phyloP scores from a whole-genome alignment of 2,797 vertebrate genomes.

The Amphiprion clarkii region DNA sequence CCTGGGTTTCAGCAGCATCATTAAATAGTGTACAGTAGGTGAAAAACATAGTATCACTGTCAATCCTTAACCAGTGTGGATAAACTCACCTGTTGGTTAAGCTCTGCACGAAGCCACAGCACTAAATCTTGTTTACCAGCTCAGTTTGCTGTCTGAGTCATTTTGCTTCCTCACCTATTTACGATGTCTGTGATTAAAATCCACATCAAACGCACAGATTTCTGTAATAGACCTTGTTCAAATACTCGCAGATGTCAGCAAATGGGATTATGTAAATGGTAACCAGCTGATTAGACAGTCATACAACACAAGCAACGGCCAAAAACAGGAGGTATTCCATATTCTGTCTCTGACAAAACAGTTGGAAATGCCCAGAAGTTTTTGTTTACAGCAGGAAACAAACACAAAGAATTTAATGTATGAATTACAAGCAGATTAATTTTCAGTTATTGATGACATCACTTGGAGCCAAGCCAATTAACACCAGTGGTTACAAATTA shows the following conservation, averaged over 20 bases:
- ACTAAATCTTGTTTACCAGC: constrained; percentile 9
- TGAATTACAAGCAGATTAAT: constrained; percentile 36
- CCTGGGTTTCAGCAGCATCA: too few relatives aligned
- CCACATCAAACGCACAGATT: neutral
- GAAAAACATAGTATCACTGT: neutral
- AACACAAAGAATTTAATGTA: constrained; percentile 4
- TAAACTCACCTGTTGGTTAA: constrained; percentile 25
- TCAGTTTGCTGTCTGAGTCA: constrained; percentile 5
- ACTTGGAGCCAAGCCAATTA: constrained; percentile 31
- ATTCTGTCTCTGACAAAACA: constrained; percentile 5
- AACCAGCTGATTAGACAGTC: constrained; percentile 22
- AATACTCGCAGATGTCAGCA: neutral
- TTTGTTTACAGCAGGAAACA: constrained; percentile 26
- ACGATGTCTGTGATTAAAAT: neutral
- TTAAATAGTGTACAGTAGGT: neutral
- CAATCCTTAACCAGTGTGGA: neutral
- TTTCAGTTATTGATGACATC: constrained; percentile 33
- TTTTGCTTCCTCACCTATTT: constrained; percentile 15
- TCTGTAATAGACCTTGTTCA: neutral
- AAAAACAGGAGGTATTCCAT: neutral
- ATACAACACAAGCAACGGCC: neutral
- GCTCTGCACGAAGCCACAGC: neutral
- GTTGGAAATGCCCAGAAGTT: constrained; percentile 2
- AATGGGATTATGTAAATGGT: constrained; percentile 5
- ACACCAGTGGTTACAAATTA: constrained; percentile 24